Base-by-base conservation (phyloP, 2,888 invertebrate species). In the Arrhopalites spinosus region DNA sequence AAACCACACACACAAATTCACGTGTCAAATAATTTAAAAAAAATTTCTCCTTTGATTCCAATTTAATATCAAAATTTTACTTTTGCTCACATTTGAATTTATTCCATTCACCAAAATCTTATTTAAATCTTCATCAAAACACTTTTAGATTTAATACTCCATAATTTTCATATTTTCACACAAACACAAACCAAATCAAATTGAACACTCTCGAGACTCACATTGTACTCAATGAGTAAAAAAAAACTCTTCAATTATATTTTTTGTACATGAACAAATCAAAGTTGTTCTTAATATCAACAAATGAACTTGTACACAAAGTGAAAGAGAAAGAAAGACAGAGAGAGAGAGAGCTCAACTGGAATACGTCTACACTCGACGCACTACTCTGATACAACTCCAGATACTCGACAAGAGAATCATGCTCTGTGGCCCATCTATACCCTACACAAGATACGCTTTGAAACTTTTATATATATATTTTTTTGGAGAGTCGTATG, bases 291-390 rank as follows among this genome's bases (percentile, higher is more conserved):
- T 17, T 53, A 53, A 20, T 53, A 53, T 53, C n/a, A 20, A 53
- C 23, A 53, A 53, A 53, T 23, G 20, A 11, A 50, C 17, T 50
- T 50, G 50, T 45, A 45, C 15, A 7, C 7, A 45, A 15, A 11
- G 20, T 50, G 50, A 15, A 50, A n/a, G 5, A n/a, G 8, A n/a
- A 53, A 20, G 53, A 5, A 20, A 53, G 27, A 61, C 13, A n/a
- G 23, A 50, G 47, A 47, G 23, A 20, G 61, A 63, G 61, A 61
- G 61, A 63, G 61, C 13, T 1, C 13, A n/a, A 61, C 36, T 63
- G 56, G 59, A 59, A 29, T 43, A 56, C 36, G 71, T 61, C 71
- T 27, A 61, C 71, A 61, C 71, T 72, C 71, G 36, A 72, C 71
- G 45, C 20, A 72, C 61, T 45, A 61, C 71, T 59, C 30, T 72